Evolutionary conservation across 2,797 vertebrate genomes (phyloP), one percentile per base, ranked within the genome.

Genomic region (Xenentodon cancila): DNA sequence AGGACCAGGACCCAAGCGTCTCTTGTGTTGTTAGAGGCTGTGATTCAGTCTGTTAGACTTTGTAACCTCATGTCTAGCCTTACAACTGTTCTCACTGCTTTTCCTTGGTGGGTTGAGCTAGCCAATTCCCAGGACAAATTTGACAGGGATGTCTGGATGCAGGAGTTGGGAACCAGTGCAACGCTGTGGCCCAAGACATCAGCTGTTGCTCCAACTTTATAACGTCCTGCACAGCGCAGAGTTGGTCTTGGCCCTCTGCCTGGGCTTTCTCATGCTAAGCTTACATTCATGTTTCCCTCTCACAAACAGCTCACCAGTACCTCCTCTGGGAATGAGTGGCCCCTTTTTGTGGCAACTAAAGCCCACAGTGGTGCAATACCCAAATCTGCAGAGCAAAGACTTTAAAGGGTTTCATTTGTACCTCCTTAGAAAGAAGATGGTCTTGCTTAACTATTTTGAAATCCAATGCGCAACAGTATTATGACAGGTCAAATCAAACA

Each of bases 91-190:
- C 81, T 77, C 78, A 71, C 63, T 79, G 77, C 75, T 85, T 82
- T 90, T 89, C 90, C 90, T 85, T 85, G 75, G 89, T 87, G 91
- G 85, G 64, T 86, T 87, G 75, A 81, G 84, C 79, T 74, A 82
- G 88, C 89, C 89, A 92, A 89, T 92, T 94, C 92, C 92, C 91
- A 92, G 89, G 92, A 88, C 88, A 90, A 91, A 84, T 84, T 91
- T 84, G 83, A 90, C 78, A 74, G 79, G 76, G 87, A 89, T 69
- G 91, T 93, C 90, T 93, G 90, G 84, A 82, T 84, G 59, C 63
- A 40, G 4, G 81, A 88, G 84, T 91, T 93, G 90, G 90, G 91
- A 92, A 92, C 88, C 78, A 80, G 78, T 71, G 72, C 80, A 89
- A 84, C 64, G 64, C 75, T 81, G 53, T 55, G 74, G 86, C 81